Evolutionary conservation across 1,140 invertebrate genomes (phyloP).

Genomic region (Zaprionus tsacasi): DNA sequence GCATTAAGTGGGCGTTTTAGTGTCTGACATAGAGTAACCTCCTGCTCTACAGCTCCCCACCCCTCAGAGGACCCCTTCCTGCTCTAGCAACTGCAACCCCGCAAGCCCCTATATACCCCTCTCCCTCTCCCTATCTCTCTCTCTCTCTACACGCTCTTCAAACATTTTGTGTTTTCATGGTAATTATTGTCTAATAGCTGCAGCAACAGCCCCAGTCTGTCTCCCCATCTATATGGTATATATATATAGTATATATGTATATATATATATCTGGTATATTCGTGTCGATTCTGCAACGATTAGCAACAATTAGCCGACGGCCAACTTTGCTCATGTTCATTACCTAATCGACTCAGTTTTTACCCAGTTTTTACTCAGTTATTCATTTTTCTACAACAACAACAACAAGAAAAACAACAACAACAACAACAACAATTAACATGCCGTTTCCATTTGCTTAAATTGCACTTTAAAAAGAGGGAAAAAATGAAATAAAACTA

Average conservation of each 20-base stretch:
- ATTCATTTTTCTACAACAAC: conserved; percentile 22
- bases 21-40: conserved; percentile 12
- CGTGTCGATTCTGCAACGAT: conserved; percentile 75
- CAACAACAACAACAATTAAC: conserved; percentile 59
- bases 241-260: conserved; percentile 27
- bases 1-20: conserved; percentile 68
- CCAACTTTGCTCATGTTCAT: conserved; percentile 61
- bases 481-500: conserved; percentile 37
- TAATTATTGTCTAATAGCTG: conserved; percentile 63
- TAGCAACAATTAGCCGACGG: conserved; percentile 73
- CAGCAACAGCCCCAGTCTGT: background rate
- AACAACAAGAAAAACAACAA: too few relatives aligned
- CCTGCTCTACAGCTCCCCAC: background rate
- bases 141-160: background rate
- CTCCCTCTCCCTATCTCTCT: background rate
- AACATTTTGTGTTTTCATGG: conserved; percentile 61
- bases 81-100: background rate
- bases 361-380: conserved; percentile 23
- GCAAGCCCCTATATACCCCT: background rate
- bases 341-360: conserved; percentile 64
- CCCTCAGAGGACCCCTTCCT: background rate
- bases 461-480: conserved; percentile 43
- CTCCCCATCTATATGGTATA: background rate
- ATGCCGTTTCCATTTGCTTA: conserved; percentile 68
- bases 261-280: conserved; percentile 30